Evolutionary conservation across 2,888 invertebrate genomes (phyloP).

Genomic region (Amiota communis): DNA sequence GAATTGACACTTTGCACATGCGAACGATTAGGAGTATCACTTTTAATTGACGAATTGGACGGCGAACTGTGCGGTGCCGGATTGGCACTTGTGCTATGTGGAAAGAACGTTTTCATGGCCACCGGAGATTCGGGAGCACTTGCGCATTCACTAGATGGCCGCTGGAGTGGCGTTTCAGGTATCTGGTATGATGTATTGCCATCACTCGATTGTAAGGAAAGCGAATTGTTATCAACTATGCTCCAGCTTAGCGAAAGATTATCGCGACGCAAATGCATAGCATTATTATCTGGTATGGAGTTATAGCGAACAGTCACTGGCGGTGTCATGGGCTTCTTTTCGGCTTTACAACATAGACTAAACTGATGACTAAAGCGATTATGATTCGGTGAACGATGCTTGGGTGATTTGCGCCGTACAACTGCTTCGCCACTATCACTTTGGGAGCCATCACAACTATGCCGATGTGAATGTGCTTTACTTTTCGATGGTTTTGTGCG

Average conservation of each 20-base stretch:
- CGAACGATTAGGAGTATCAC: constrained; percentile 53
- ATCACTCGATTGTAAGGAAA: constrained; percentile 61
- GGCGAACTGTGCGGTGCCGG: constrained; percentile 63
- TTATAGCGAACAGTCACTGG: constrained; percentile 72
- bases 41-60: constrained; percentile 65
- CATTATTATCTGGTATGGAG: constrained; percentile 64
- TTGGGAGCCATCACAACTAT: constrained; percentile 66
- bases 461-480: constrained; percentile 60
- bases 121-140: constrained; percentile 72
- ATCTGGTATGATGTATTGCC: constrained; percentile 50
- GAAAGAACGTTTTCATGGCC: constrained; percentile 62
- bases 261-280: constrained; percentile 54
- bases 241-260: constrained; percentile 66
- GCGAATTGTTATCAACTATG: constrained; percentile 60
- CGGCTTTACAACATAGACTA: constrained; percentile 71
- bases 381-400: constrained; percentile 68
- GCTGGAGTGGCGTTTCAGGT: constrained; percentile 47
- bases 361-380: constrained; percentile 73
- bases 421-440: constrained; percentile 65
- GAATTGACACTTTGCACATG: neutral
- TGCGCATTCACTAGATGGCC: constrained; percentile 66
- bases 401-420: constrained; percentile 61
- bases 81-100: constrained; percentile 45
- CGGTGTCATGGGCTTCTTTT: constrained; percentile 69
- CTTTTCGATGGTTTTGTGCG: constrained; percentile 62